These are phyloP conservation scores for Chaetodon trifasciatus DNA, from an alignment of 2,797 vertebrate species.

Conservation along the genomic window DNA sequence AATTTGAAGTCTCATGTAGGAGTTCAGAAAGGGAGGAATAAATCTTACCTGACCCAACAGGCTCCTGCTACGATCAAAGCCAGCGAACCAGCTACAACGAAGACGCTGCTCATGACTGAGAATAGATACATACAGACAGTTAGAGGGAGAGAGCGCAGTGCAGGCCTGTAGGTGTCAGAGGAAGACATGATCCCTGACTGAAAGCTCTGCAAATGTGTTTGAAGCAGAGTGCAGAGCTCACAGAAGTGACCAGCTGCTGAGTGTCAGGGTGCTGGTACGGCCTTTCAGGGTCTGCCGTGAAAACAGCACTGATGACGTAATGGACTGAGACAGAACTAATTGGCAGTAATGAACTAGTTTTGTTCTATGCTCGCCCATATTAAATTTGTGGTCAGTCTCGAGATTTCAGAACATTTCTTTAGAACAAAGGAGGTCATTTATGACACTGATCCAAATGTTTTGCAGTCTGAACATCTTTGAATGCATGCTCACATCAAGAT, in stretches of 20 bases:
- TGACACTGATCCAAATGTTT: neutral
- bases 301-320: constrained; percentile 25
- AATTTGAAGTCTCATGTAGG: neutral
- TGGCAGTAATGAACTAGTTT: neutral
- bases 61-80: constrained; percentile 85
- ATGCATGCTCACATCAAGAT: no score
- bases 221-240: neutral
- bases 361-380: neutral
- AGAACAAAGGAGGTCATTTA: constrained; percentile 38
- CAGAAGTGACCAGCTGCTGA: neutral
- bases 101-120: constrained; percentile 89
- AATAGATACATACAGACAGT: constrained; percentile 54
- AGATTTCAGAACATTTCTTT: constrained; percentile 24
- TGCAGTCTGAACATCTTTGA: neutral
- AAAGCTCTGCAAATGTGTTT: neutral
- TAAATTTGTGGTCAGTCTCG: constrained; percentile 27
- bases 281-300: neutral
- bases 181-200: constrained; percentile 49
- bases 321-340: constrained; percentile 37
- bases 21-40: neutral
- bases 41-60: constrained; percentile 93
- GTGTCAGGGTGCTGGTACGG: neutral
- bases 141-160: neutral
- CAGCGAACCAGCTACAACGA: constrained; percentile 84
- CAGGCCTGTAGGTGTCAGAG: neutral